These are phyloP conservation scores for Sinhomidia bicolor DNA, from an alignment of 2,888 invertebrate species.

Conservation along the genomic window DNA sequence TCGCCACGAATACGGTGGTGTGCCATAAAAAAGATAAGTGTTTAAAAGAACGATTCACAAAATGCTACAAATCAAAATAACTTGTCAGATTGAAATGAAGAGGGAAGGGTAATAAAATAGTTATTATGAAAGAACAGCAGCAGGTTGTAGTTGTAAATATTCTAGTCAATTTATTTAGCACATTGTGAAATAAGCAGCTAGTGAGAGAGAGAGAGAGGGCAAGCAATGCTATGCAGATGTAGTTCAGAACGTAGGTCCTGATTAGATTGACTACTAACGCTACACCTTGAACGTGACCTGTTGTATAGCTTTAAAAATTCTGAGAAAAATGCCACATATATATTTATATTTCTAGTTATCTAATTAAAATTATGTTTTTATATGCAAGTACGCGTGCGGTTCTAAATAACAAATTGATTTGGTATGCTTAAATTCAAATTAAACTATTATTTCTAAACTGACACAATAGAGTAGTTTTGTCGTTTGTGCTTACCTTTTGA, in stretches of 20 bases:
- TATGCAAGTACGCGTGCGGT: too few relatives aligned
- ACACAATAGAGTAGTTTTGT: too few relatives aligned
- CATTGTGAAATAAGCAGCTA: too few relatives aligned
- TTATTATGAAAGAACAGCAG: background rate
- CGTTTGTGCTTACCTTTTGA: constrained; percentile 78
- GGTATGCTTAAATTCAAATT: too few relatives aligned
- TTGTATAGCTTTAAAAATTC: background rate
- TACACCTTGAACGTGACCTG: constrained; percentile 48
- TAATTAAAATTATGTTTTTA: too few relatives aligned
- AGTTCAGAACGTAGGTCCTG: constrained; percentile 37
- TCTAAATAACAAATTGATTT: too few relatives aligned
- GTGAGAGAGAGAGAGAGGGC: background rate
- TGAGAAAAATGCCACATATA: background rate
- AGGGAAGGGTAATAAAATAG: background rate
- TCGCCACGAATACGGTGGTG: constrained; percentile 16
- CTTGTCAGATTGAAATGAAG: constrained; percentile 49
- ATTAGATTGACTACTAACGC: background rate
- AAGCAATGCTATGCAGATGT: background rate
- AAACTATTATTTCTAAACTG: too few relatives aligned
- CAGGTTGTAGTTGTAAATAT: background rate
- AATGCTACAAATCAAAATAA: constrained; percentile 59
- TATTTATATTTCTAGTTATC: too few relatives aligned
- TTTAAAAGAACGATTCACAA: background rate
- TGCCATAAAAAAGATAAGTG: constrained; percentile 15
- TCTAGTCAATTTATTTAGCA: too few relatives aligned